Base-by-base conservation (phyloP, 2,888 invertebrate species). In the Tinea trinotella region DNA sequence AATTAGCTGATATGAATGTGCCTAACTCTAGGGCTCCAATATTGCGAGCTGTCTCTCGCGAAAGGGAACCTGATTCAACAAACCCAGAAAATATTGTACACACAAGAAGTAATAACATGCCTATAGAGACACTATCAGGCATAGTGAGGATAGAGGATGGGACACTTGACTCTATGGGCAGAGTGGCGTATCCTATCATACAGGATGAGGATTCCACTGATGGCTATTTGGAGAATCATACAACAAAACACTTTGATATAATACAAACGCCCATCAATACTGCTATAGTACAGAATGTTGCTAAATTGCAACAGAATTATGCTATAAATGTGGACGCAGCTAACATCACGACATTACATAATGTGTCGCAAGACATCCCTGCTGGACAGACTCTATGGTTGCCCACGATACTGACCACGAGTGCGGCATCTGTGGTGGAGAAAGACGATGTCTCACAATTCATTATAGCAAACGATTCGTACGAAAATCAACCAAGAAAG, bases 291-390 rank as follows among this genome's bases (percentile, higher is more conserved):
- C 86, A 85, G 62, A 85, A 81, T 70, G 83, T 86, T 15, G 67
- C 83, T 17, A 85, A 86, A 61, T 63, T 85, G 59, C 80, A 84
- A 54, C 83, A 82, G 59, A 86, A 84, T 61, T 86, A 83, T 58
- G 84, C 86, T 58, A 81, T 86, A 18, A 85, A 85, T 69, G 82
- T 85, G 57, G 82, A 84, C 69, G 71, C 81, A 55, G 74, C 83
- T 49, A 85, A 85, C 57, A 77, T 87, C 46, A 76, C 86, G 56
- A 72, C 86, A 30, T 72, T 86, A 64, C 84, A 85, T 58, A 86
- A 84, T 74, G 79, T 85, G 18, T 66, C 78, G 49, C 85, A 82
- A 66, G 85, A 84, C 68, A 79, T 76, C 3, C 60, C 55, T 22
- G 76, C 81, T 35, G 76, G 70, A 57, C 84, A 78, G 61, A 86